Evolutionary conservation across 2,113 vertebrate genomes (phyloP).

Genomic region (Damaliscus lunatus): DNA sequence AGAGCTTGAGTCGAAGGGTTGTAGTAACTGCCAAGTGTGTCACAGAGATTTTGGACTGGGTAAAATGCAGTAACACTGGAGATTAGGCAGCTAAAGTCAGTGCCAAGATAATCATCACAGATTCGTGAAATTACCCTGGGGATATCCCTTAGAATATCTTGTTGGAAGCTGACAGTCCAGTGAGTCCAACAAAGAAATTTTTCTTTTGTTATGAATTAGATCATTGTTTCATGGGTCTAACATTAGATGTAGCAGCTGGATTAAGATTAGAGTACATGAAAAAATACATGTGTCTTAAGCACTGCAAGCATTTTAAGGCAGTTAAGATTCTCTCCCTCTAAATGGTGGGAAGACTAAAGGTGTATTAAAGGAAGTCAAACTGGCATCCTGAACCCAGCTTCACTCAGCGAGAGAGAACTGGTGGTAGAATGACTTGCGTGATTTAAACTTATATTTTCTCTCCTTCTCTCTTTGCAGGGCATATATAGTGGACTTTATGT

Average conservation of each 20-base stretch:
- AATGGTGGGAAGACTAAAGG: background rate
- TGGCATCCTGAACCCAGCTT: background rate
- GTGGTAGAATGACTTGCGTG: background rate
- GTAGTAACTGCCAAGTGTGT: background rate
- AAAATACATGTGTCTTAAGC: background rate
- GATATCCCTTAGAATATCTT: background rate
- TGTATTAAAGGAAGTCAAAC: background rate
- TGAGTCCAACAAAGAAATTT: background rate
- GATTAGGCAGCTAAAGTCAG: background rate
- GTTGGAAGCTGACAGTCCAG: background rate
- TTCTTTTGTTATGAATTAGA: background rate
- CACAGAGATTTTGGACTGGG: background rate
- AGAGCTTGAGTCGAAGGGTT: background rate
- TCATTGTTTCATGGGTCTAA: background rate
- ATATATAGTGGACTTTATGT: background rate
- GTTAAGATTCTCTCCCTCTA: background rate
- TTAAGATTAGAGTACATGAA: background rate
- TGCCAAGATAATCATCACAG: background rate
- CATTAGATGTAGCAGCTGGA: background rate
- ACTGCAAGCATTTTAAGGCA: background rate
- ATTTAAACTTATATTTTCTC: background rate
- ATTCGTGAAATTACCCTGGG: background rate
- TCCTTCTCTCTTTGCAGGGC: background rate
- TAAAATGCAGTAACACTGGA: background rate
- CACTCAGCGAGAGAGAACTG: background rate